These are phyloP conservation scores for Ibidorhyncha struthersii DNA, from an alignment of 2,113 vertebrate species.

Conservation along the genomic window DNA sequence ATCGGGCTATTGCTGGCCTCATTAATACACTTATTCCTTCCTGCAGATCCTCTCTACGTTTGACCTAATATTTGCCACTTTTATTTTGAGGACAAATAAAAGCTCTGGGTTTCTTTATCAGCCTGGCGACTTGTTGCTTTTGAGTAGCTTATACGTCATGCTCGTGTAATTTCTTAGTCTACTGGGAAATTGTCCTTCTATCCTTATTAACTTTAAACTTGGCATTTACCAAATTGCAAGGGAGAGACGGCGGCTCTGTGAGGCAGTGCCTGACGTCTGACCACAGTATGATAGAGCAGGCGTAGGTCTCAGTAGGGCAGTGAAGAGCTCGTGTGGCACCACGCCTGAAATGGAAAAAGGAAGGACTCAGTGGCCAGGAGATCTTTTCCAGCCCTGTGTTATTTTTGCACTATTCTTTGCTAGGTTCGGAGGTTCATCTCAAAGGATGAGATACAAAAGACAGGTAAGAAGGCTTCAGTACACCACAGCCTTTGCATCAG, in stretches of 20 bases:
- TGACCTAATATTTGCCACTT: background rate
- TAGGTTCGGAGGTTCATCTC: background rate
- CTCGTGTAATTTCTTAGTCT: background rate
- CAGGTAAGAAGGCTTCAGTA: background rate
- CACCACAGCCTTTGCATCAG: background rate
- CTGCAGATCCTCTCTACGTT: background rate
- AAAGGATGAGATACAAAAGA: background rate
- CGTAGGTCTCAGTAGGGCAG: background rate
- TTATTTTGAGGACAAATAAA: background rate
- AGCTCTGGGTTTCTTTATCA: background rate
- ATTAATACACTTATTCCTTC: background rate
- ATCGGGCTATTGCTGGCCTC: background rate
- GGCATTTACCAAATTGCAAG: background rate
- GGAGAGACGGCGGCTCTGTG: background rate
- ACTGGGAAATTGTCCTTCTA: background rate
- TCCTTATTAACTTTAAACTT: background rate
- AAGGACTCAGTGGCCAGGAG: background rate
- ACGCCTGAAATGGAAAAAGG: background rate
- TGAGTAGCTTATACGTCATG: background rate
- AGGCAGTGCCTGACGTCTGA: background rate
- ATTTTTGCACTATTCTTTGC: background rate
- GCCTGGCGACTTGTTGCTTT: background rate
- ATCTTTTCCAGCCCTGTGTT: background rate
- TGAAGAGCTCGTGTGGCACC: background rate
- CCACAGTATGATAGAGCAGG: fast-evolving